Evolutionary conservation across 2,888 invertebrate species (phyloP).

Genomic region (Acanthoscelides obtectus): DNA sequence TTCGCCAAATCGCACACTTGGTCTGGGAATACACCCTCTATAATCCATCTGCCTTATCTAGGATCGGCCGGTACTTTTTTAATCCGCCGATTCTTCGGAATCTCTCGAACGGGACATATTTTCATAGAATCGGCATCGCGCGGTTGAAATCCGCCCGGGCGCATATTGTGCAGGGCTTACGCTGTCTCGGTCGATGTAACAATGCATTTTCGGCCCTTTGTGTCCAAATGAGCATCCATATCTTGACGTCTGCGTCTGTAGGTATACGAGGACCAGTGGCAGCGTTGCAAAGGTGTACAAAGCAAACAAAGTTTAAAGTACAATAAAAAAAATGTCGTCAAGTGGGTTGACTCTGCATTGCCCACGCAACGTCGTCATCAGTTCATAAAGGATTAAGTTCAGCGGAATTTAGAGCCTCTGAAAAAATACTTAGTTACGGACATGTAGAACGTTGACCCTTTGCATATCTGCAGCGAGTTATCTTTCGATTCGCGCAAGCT

Average conservation of each 20-base stretch:
- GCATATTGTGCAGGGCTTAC: neutral
- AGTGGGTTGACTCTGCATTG: too few relatives aligned
- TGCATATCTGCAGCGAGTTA: too few relatives aligned
- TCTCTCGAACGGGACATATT: neutral
- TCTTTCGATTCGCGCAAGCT: too few relatives aligned
- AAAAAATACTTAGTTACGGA: too few relatives aligned
- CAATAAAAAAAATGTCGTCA: too few relatives aligned
- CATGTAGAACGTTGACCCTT: too few relatives aligned
- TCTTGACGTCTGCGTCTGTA: constrained; percentile 16
- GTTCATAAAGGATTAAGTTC: too few relatives aligned
- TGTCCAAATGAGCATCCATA: constrained; percentile 18
- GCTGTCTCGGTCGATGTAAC: constrained; percentile 4
- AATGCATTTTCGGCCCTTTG: constrained; percentile 13
- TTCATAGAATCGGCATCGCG: neutral
- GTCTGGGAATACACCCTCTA: neutral
- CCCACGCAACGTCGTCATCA: too few relatives aligned
- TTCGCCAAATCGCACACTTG: constrained; percentile 16
- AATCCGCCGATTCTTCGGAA: neutral
- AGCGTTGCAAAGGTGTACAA: too few relatives aligned
- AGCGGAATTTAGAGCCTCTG: too few relatives aligned
- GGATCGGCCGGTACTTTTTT: neutral
- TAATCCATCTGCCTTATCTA: neutral
- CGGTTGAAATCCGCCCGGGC: neutral
- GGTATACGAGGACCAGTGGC: constrained; percentile 5
- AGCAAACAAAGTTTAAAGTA: too few relatives aligned